Base-by-base conservation (phyloP, 2,888 invertebrate genomes). In the Crematogaster levior region DNA sequence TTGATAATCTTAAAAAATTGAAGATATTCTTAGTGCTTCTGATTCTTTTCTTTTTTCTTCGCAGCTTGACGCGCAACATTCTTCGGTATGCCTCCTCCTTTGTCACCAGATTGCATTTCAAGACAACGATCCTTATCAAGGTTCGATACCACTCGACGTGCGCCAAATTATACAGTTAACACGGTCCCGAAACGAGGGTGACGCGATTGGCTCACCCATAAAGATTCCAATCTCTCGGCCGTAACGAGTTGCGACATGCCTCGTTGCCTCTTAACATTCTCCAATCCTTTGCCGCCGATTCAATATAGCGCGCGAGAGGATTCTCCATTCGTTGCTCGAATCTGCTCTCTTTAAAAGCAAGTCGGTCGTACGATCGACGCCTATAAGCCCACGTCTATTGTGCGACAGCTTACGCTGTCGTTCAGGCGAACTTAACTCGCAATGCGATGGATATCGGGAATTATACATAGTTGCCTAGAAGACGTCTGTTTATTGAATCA, bases 161-260 rank as follows among this genome's bases (percentile, higher is more conserved):
- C 63, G 63, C 70, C 84, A 87, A 87, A 88, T 90, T 89, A 85
- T 81, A 85, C 81, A 79, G 82, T 85, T 85, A 89, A 85, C 81
- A 83, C 79, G 75, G 46, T 60, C 5, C 27, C 70, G 81, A 83
- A 82, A 83, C 63, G 83, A 66, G 58, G 40, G 81, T 61, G 66
- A 75, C 51, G 48, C 84, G 86, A 90, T 86, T 80, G 85, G 79
- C 72, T 65, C 73, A 24, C 61, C 85, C 88, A 65, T 82, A 82
- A 90, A 90, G 90, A 90, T 90, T 90, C 80, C 86, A 90, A 90
- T 90, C 90, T 90, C 80, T 83, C 80, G 74, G 27, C 34, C 60
- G 83, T 89, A 90, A 90, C 85, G 90, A 90, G 89, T 89, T 83
- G 85, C 82, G 79, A 83, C 84, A 88, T 86, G 91, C 85, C 85